Evolutionary conservation across 2,113 vertebrate genomes (phyloP), one percentile per base, ranked within the genome.

Genomic region (Campylomormyrus tamandua): DNA sequence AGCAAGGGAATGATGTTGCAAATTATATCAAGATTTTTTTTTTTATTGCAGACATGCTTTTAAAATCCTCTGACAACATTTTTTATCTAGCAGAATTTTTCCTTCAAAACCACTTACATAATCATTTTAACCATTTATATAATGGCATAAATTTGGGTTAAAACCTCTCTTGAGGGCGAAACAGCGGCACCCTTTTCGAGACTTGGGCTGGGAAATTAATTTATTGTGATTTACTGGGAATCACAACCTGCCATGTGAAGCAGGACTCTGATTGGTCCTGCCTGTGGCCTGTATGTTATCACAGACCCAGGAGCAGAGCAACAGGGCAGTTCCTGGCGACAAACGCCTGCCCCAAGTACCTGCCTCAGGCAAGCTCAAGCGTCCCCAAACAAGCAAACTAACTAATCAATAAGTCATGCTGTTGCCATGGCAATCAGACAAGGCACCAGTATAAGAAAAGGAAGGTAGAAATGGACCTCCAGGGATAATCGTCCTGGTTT

Each of bases 361-460:
- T 70, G 9, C 62, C n/a, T 27, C 62, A 70, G 27, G 10, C 62
- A 4, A 84, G 80, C 39, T 50, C 3, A 39, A 85, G 15, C 10
- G 24, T 86, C 27, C 27, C 85, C 15, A 52, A 39, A 8, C 50
- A 87, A 50, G 3, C n/a, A 19, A 35, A 48, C 13, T 19, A n/a
- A 42, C 31, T 27, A 19, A 87, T 53, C 24, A 11, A 85, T 48
- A n/a, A 45, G 24, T 49, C 46, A 15, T 86, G 86, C 90, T 0
- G 86, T 95, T 91, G 90, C 93, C 90, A 92, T 94, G 92, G 93
- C 91, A 94, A 94, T 93, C 84, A 91, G 90, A 89, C 90, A 90
- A 87, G 90, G 91, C 89, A 87, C 49, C 49, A 42, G 92, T 90
- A 93, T 93, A 90, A 92, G 91, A 92, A 85, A 90, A 93, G 93